Evolutionary conservation across 2,888 invertebrate species (phyloP).

Genomic region (Scaptomyza parva): DNA sequence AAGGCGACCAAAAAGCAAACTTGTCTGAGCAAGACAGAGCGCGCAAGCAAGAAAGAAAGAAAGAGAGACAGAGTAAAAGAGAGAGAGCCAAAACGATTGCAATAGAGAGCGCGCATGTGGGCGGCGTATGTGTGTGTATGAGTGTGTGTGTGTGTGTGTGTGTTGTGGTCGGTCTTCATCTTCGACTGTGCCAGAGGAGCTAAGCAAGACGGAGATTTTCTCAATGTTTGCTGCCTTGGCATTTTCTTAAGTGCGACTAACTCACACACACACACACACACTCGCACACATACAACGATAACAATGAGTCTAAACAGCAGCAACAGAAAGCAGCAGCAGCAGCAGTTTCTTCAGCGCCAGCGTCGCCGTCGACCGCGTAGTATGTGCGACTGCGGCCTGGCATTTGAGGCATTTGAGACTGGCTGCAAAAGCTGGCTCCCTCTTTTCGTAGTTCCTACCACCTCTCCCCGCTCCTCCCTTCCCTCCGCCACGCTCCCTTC

Average conservation of each 20-base stretch:
- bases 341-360: conserved; percentile 45
- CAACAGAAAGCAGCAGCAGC: conserved; percentile 12
- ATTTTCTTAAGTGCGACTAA: conserved; percentile 64
- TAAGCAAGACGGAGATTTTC: conserved; percentile 48
- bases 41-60: conserved; percentile 8
- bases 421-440: conserved; percentile 27
- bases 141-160: conserved; percentile 16
- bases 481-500: no score
- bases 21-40: conserved; percentile 41
- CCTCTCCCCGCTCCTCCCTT: background rate
- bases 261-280: conserved; percentile 29
- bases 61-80: conserved; percentile 14
- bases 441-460: background rate
- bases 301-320: conserved; percentile 4
- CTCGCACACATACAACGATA: conserved; percentile 6
- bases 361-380: conserved; percentile 69
- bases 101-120: conserved; percentile 63
- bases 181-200: conserved; percentile 52
- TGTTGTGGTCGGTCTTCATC: conserved; percentile 52
- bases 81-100: conserved; percentile 49
- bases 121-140: conserved; percentile 23
- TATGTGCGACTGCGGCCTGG: conserved; percentile 68
- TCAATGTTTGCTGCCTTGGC: conserved; percentile 62
- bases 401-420: conserved; percentile 44
- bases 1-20: background rate